Conservation (phyloP, 2,113 vertebrate genomes). For the Dromiciops gliroides region DNA sequence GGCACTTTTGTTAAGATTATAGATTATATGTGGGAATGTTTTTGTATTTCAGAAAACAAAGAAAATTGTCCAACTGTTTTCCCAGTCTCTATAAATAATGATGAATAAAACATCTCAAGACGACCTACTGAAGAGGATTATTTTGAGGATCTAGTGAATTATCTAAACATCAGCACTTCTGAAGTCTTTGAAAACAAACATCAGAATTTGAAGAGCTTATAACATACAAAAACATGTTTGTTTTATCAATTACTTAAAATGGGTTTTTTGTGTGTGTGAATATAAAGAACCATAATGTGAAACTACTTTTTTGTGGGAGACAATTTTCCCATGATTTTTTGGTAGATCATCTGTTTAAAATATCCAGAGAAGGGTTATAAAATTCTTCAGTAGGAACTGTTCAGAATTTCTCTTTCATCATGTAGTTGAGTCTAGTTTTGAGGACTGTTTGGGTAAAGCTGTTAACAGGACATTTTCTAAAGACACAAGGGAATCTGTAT, state of each 20-base stretch:
- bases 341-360: not conserved
- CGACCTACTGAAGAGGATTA: slow-evolving; percentile 48
- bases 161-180: slow-evolving; percentile 40
- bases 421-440: slow-evolving; percentile 49
- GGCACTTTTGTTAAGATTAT: slow-evolving; percentile 18
- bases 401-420: slow-evolving; percentile 61
- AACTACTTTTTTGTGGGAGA: slow-evolving; percentile 42
- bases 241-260: slow-evolving; percentile 48
- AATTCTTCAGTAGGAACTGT: not conserved
- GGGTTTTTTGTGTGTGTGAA: slow-evolving; percentile 48
- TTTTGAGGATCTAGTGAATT: slow-evolving; percentile 44
- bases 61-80: slow-evolving; percentile 47
- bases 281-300: slow-evolving; percentile 71
- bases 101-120: slow-evolving; percentile 39
- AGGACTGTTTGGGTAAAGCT: slow-evolving; percentile 84
- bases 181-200: slow-evolving; percentile 53
- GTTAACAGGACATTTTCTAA: slow-evolving; percentile 96
- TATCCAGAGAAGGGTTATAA: not conserved
- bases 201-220: slow-evolving; percentile 44
- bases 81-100: slow-evolving; percentile 33
- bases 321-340: not conserved
- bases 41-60: slow-evolving; percentile 81
- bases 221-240: slow-evolving; percentile 29
- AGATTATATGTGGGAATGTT: slow-evolving; percentile 31
- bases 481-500: slow-evolving; percentile 87